A percentile compares a stretch with the other conserved stretches of the same genome.
phyloP scores from a whole-genome alignment of 2,113 vertebrate genomes.

The Cryptotis parvus region DNA sequence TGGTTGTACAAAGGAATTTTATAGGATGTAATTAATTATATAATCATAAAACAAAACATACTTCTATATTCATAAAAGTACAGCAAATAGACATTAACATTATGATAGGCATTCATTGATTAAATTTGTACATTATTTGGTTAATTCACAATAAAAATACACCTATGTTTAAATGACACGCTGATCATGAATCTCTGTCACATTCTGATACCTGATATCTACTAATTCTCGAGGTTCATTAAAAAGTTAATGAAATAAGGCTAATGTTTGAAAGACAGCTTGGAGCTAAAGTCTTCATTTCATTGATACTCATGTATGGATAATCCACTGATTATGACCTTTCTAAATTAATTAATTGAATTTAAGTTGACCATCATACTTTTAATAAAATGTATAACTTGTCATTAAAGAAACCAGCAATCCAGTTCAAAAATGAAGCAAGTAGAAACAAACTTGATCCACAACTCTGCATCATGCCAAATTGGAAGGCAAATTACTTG shows the following conservation, averaged over 20 bases:
- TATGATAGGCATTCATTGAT: background rate
- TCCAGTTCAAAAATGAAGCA: constrained; percentile 68
- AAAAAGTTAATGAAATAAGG: background rate
- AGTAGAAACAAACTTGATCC: constrained; percentile 60
- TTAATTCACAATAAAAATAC: background rate
- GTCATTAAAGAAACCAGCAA: constrained; percentile 49
- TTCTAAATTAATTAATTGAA: background rate
- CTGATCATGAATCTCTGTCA: background rate
- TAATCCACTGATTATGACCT: background rate
- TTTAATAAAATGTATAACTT: constrained; percentile 41
- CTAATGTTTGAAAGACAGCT: background rate
- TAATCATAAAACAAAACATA: constrained; percentile 49
- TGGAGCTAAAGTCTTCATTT: background rate
- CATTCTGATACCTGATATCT: background rate
- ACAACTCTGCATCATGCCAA: constrained; percentile 15
- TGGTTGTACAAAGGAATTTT: constrained; percentile 27
- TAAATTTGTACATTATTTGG: background rate
- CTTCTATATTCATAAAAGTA: constrained; percentile 34
- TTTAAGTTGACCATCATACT: constrained; percentile 2
- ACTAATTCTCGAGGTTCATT: background rate
- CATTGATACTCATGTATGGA: background rate
- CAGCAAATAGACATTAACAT: background rate
- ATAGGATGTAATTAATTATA: constrained; percentile 44
- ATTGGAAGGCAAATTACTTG: background rate
- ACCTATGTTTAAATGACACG: background rate